Evolutionary conservation across 1,140 invertebrate genomes (phyloP).

Genomic region (Leptinotarsa texana): DNA sequence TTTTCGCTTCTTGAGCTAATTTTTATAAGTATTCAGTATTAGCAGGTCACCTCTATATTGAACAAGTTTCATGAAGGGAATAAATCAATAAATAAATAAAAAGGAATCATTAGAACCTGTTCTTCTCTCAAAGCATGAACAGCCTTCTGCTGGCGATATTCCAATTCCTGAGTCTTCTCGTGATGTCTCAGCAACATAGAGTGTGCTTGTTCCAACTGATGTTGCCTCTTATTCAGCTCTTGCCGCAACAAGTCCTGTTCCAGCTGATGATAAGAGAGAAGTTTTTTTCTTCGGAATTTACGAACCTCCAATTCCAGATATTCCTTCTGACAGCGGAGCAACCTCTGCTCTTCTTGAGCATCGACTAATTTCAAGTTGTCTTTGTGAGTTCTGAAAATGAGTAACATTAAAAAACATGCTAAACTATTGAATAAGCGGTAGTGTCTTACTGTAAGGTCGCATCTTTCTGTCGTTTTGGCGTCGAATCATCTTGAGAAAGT

Average conservation of each 20-base stretch:
- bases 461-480: conserved; percentile 89
- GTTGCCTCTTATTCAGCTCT: conserved; percentile 93
- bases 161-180: conserved; percentile 94
- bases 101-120: conserved; percentile 61
- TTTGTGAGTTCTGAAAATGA: conserved; percentile 75
- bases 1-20: no score
- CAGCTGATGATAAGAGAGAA: conserved; percentile 83
- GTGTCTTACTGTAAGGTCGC: conserved; percentile 77
- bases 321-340: conserved; percentile 86
- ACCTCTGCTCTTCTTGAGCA: conserved; percentile 84
- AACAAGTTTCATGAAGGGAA: background rate
- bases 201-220: conserved; percentile 93
- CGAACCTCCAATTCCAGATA: conserved; percentile 91
- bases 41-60: no score
- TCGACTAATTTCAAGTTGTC: conserved; percentile 90
- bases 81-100: background rate
- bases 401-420: no score
- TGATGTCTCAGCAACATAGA: conserved; percentile 94
- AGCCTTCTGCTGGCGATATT: conserved; percentile 92
- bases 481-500: conserved; percentile 86
- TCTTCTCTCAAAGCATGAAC: conserved; percentile 92
- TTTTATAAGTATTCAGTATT: no score
- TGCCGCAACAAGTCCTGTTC: conserved; percentile 91
- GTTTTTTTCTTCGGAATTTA: conserved; percentile 88
- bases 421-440: background rate